Evolutionary conservation across 2,888 invertebrate genomes (phyloP).

Genomic region (Eristalis arbustorum): DNA sequence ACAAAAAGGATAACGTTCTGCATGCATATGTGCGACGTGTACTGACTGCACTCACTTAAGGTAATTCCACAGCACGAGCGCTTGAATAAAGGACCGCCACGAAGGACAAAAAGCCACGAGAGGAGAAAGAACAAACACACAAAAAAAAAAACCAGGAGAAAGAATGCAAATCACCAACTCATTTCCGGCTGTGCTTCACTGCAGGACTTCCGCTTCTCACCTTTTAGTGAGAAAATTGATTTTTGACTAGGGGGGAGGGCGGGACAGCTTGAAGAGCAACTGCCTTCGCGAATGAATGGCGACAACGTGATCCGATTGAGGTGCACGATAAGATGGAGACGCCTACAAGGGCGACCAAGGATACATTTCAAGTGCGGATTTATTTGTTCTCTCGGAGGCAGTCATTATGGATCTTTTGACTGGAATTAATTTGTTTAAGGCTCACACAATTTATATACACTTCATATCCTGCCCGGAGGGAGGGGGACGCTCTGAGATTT

Average conservation of each 20-base stretch:
- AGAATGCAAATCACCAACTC: conserved; percentile 38
- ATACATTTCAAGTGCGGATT: conserved; percentile 42
- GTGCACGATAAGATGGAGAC: conserved; percentile 38
- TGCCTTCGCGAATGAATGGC: conserved; percentile 11
- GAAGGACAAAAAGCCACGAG: conserved; percentile 2
- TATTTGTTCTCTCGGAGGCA: conserved; percentile 28
- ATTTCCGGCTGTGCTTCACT: conserved; percentile 41
- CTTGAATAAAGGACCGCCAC: background rate
- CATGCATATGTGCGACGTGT: conserved; percentile 36
- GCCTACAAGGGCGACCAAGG: too few species aligned
- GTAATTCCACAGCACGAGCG: conserved; percentile 43
- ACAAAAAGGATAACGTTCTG: conserved; percentile 53
- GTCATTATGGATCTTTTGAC: conserved; percentile 36
- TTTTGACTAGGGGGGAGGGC: too few species aligned
- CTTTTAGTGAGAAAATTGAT: conserved; percentile 30
- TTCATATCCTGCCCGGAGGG: background rate
- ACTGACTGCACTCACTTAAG: conserved; percentile 55
- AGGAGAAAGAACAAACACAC: conserved; percentile 2
- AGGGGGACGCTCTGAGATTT: conserved; percentile 1
- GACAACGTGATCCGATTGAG: conserved; percentile 60
- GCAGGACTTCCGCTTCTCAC: conserved; percentile 39
- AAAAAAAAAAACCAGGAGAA: background rate
- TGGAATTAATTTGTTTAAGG: conserved; percentile 56
- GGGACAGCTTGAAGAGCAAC: background rate
- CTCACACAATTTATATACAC: conserved; percentile 28